phyloP scores from a whole-genome alignment of 1,140 invertebrate species.

The Harpegnathos saltator region DNA sequence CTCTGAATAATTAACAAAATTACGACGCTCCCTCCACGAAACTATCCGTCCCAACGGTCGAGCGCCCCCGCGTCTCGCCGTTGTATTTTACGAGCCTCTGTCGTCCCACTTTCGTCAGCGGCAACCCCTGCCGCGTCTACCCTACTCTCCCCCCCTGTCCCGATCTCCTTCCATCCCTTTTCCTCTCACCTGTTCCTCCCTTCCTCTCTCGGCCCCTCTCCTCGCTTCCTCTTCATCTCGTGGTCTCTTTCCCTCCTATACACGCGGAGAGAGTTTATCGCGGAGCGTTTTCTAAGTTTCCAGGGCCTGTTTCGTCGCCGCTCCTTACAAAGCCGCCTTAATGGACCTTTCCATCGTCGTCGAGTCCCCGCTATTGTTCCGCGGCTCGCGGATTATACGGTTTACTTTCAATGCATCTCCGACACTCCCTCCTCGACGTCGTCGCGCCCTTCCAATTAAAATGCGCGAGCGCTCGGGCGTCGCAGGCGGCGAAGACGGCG shows the following conservation, averaged over 20 bases:
- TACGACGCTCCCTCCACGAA: slow-evolving; percentile 67
- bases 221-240: too few species aligned
- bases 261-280: slow-evolving; percentile 39
- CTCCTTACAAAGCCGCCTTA: slow-evolving; percentile 75
- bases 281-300: slow-evolving; percentile 65
- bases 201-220: background rate
- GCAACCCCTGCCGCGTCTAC: slow-evolving; percentile 8
- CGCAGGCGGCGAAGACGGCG: background rate
- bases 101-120: slow-evolving; percentile 37
- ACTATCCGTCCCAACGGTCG: slow-evolving; percentile 20
- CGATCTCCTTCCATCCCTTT: slow-evolving; percentile 41
- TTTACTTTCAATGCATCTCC: slow-evolving; percentile 72
- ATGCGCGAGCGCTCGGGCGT: slow-evolving; percentile 51
- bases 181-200: too few species aligned
- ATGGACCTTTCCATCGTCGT: slow-evolving; percentile 74
- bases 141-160: background rate
- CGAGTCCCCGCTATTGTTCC: slow-evolving; percentile 71
- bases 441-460: slow-evolving; percentile 66
- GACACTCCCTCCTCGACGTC: slow-evolving; percentile 13
- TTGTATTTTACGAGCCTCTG: slow-evolving; percentile 16
- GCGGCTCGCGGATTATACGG: slow-evolving; percentile 71
- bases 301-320: slow-evolving; percentile 59
- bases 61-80: background rate
- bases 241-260: too few species aligned
- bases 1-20: slow-evolving; percentile 82